Base-by-base conservation (phyloP, 2,113 vertebrate genomes). In the Cyphomyrus plagiostoma region DNA sequence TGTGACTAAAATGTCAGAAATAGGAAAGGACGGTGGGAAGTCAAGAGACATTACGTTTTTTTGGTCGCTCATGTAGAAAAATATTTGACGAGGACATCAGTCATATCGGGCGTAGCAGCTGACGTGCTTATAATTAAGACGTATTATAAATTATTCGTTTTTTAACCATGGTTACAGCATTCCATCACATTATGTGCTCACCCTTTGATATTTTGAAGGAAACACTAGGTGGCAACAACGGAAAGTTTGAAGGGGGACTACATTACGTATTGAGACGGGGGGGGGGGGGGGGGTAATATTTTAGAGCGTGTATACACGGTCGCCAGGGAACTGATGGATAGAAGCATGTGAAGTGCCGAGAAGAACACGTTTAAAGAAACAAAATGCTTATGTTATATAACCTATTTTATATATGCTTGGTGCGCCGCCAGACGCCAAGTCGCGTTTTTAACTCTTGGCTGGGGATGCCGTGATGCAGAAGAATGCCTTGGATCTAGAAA, bases 171-270 rank as follows among this genome's bases (percentile, higher is more conserved):
- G 23, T 48, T 45, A 84, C 89, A 91, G 89, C 93, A 93, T 94
- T 93, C 93, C 93, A 94, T 94, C 93, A 95, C 93, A 90, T 87
- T 84, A 80, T 70, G 62, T 48, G 86, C 52, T 87, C 89, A 88
- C 74, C 90, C 49, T 92, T 89, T 52, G 88, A 77, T 92, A 92
- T 91, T 92, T 92, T 70, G 93, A 91, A 92, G 70, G 85, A 94
- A 93, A 95, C 95, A 94, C 95, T 96, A 96, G 95, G 95, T 96
- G 96, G 95, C 95, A 96, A 95, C 94, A 93, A 94, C 91, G 93
- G 90, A 91, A 93, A 95, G 91, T 87, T 91, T 89, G 89, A 26
- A 4, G 53, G 9, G 45, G 53, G 86, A 92, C 90, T 91, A 90
- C 92, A 92, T 94, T 93, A 93, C 93, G 93, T 94, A 86, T 91